Conservation (phyloP, 2,113 vertebrate species). For the Gymnorhina tibicen region DNA sequence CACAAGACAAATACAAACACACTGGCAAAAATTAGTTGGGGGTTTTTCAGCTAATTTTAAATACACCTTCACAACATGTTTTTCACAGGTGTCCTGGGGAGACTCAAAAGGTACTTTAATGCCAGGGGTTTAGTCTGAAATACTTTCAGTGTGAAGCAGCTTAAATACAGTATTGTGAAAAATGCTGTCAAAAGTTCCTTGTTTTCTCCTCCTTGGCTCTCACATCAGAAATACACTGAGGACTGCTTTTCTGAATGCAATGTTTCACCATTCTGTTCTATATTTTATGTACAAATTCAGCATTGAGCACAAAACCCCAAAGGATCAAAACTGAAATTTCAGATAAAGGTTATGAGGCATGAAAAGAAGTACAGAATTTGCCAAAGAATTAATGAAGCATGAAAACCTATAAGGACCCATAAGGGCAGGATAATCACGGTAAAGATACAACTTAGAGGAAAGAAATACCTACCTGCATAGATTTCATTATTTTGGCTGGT, state of each 20-base stretch:
- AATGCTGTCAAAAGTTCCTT: background rate
- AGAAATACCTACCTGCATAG: background rate
- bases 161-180: background rate
- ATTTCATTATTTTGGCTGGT: background rate
- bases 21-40: background rate
- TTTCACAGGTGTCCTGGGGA: background rate
- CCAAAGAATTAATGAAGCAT: background rate
- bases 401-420: background rate
- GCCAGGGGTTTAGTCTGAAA: background rate
- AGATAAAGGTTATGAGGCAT: background rate
- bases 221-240: background rate
- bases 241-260: background rate
- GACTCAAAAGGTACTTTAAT: background rate
- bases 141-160: background rate
- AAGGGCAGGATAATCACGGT: background rate
- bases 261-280: background rate
- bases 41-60: background rate
- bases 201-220: background rate
- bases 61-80: background rate
- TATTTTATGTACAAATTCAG: background rate
- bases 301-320: background rate
- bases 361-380: background rate
- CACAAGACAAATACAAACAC: background rate
- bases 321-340: background rate
- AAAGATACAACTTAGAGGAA: background rate